A percentile compares a stretch with the other conserved stretches of the same genome.
Evolutionary conservation across 2,113 vertebrate species (phyloP).

Genomic region (Mobula birostris): DNA sequence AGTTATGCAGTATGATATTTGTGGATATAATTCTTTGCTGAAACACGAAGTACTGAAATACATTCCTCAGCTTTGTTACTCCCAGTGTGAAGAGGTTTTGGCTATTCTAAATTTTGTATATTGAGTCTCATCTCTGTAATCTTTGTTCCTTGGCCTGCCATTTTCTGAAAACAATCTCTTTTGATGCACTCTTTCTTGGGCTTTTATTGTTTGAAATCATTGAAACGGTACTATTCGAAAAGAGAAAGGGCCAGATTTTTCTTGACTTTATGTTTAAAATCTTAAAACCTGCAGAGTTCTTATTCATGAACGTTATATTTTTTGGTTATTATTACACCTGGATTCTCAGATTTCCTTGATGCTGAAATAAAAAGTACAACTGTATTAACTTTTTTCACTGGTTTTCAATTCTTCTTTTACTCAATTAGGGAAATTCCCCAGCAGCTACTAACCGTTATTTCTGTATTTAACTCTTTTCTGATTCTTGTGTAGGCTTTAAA

Average conservation of each 20-base stretch:
- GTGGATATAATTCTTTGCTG: background rate
- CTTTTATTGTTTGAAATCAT: background rate
- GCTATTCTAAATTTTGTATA: background rate
- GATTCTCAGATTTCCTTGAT: background rate
- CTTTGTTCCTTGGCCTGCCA: too few relatives aligned
- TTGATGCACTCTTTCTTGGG: background rate
- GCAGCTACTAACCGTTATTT: background rate
- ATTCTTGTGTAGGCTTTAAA: too few relatives aligned
- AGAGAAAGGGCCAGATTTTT: background rate
- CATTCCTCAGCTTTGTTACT: background rate
- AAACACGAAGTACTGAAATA: background rate
- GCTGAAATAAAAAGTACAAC: background rate
- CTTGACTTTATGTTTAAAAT: background rate
- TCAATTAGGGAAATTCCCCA: background rate
- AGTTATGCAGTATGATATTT: background rate
- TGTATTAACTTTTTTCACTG: background rate
- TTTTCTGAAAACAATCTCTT: background rate
- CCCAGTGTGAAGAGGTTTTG: background rate
- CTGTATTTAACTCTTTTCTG: background rate
- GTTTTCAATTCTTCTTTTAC: background rate
- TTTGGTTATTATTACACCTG: background rate
- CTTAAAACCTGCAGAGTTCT: background rate
- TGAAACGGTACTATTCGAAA: background rate
- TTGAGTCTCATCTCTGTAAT: background rate
- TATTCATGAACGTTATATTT: background rate